Evolutionary conservation across 2,797 vertebrate species (phyloP).

Genomic region (Sebastes cheni): DNA sequence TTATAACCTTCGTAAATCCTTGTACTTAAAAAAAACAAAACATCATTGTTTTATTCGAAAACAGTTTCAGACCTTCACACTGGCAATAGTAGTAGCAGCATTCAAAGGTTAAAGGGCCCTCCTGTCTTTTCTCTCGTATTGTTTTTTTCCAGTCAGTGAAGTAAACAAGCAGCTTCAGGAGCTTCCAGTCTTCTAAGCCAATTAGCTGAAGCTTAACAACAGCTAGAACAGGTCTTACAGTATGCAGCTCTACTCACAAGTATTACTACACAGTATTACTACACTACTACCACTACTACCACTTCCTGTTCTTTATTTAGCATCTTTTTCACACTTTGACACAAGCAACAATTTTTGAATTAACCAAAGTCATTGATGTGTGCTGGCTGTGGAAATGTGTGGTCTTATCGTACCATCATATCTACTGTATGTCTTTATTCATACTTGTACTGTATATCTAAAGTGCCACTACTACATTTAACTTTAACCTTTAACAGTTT

Average conservation of each 20-base stretch:
- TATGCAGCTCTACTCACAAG: not conserved
- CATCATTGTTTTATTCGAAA: not conserved
- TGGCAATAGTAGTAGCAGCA: not conserved
- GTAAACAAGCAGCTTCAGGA: slow-evolving; percentile 59
- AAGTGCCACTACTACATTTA: not conserved
- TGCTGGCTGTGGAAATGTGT: not conserved
- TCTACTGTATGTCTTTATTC: not conserved
- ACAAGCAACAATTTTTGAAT: too few species aligned
- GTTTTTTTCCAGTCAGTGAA: not conserved
- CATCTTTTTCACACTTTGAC: not conserved
- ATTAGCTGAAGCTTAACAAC: slow-evolving; percentile 62
- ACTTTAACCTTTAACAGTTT: not conserved
- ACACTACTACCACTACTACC: not conserved
- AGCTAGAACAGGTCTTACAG: not conserved
- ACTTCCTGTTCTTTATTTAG: slow-evolving; percentile 14
- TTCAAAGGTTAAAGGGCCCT: not conserved
- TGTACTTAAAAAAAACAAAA: not conserved
- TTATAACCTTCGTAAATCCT: not conserved
- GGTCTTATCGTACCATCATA: not conserved
- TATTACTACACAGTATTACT: slow-evolving; percentile 1
- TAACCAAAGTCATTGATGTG: not conserved
- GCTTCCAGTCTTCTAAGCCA: slow-evolving; percentile 65
- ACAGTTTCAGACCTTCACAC: not conserved
- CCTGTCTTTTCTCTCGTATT: not conserved
- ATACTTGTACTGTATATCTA: not conserved